These are phyloP conservation scores for Drosophila tristis DNA, from an alignment of 1,140 invertebrate species.

Conservation along the genomic window DNA sequence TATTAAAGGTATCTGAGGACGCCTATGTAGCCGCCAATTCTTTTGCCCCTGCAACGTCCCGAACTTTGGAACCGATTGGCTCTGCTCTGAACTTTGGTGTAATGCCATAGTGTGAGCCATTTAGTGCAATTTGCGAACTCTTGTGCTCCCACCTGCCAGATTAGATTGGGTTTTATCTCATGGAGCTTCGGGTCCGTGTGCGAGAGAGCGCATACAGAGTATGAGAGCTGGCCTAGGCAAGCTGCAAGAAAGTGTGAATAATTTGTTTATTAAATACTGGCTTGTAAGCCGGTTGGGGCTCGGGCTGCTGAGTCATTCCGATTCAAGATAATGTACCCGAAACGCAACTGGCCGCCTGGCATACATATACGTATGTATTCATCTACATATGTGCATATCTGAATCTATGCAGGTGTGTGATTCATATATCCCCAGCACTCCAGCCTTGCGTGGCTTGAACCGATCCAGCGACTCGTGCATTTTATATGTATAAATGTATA, in stretches of 20 bases:
- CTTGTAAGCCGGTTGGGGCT: constrained; percentile 12
- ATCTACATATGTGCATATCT: not conserved
- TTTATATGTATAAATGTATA: not conserved
- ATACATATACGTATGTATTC: not conserved
- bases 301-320: constrained; percentile 52
- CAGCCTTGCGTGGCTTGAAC: not conserved
- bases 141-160: constrained; percentile 12
- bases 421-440: not conserved
- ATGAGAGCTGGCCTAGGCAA: not conserved
- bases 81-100: no score
- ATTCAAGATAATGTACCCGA: constrained; percentile 51
- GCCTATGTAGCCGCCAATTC: no score
- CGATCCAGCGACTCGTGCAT: not conserved
- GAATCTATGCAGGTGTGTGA: constrained; percentile 10
- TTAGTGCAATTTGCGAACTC: constrained; percentile 19
- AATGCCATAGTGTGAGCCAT: not conserved
- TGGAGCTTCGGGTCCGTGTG: no score
- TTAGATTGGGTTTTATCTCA: constrained; percentile 7
- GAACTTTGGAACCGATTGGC: no score
- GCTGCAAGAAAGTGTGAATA: constrained; percentile 66
- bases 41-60: not conserved
- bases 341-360: constrained; percentile 15
- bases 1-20: not conserved
- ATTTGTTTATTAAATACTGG: constrained; percentile 43
- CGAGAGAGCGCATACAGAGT: not conserved